A percentile compares a stretch with the other conserved stretches of the same genome.
phyloP scores from a whole-genome alignment of 37 sponge, comb jelly and placozoan genomes.

The Aplysina aerophoba region DNA sequence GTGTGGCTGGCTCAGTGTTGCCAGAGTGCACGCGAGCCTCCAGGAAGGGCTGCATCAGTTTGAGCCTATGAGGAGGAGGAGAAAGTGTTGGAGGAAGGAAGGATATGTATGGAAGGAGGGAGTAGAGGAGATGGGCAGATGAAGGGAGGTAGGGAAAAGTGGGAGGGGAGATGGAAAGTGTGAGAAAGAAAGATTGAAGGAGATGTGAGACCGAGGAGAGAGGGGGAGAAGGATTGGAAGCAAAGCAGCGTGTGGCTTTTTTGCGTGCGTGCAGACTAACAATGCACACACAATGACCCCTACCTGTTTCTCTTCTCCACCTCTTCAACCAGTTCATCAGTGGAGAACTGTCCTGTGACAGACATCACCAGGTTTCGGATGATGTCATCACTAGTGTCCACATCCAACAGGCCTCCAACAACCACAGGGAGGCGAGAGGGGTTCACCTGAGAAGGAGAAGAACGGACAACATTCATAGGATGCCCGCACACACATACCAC shows the following conservation, averaged over 20 bases:
- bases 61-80: slow-evolving; percentile 61
- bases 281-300: neutral
- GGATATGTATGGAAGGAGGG: too few species aligned
- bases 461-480: neutral
- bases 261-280: neutral
- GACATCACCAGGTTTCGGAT: slow-evolving; percentile 96
- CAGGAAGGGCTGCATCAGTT: slow-evolving; percentile 92
- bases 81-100: too few species aligned
- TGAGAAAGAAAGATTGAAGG: neutral
- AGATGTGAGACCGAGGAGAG: neutral
- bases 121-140: too few species aligned
- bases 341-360: slow-evolving; percentile 92
- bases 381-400: slow-evolving; percentile 96
- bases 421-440: slow-evolving; percentile 96
- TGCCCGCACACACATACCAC: slow-evolving; percentile 23
- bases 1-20: slow-evolving; percentile 94
- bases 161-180: too few species aligned
- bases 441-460: slow-evolving; percentile 73
- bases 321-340: slow-evolving; percentile 98
- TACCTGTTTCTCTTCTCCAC: slow-evolving; percentile 93
- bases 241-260: too few species aligned
- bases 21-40: slow-evolving; percentile 93
- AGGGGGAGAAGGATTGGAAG: neutral
- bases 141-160: too few species aligned
- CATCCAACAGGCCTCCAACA: slow-evolving; percentile 97